phyloP scores from a whole-genome alignment of 2,888 invertebrate species.

The Dascillus cervinus region DNA sequence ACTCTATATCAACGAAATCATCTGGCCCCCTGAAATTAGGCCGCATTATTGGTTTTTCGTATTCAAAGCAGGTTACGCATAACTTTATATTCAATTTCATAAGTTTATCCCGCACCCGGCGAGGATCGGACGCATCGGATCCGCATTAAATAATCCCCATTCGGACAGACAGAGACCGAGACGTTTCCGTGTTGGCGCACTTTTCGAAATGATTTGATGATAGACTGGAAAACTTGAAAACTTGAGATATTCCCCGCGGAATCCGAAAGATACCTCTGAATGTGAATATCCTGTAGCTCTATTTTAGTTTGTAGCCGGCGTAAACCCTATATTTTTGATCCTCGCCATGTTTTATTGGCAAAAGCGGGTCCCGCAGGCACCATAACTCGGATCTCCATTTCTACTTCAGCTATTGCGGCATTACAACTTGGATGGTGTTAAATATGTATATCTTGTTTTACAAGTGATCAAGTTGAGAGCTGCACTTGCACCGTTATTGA shows the following conservation, averaged over 20 bases:
- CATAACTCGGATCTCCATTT: conserved; percentile 26
- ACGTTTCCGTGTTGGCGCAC: background rate
- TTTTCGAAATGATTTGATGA: background rate
- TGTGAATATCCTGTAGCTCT: conserved; percentile 31
- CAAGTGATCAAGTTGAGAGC: background rate
- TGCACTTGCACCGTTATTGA: background rate
- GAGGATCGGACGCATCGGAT: background rate
- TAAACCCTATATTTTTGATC: conserved; percentile 35
- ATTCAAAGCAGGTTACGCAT: conserved; percentile 35
- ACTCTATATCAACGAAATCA: conserved; percentile 14
- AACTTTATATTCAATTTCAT: conserved; percentile 36
- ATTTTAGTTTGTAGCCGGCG: conserved; percentile 36
- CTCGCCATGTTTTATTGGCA: conserved; percentile 37
- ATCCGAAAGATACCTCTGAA: conserved; percentile 31
- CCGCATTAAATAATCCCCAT: background rate
- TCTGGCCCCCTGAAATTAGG: conserved; percentile 25
- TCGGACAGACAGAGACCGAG: background rate
- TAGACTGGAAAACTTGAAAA: conserved; percentile 22
- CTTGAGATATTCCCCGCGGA: conserved; percentile 29
- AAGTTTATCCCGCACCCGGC: conserved; percentile 22
- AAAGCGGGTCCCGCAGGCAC: conserved; percentile 32
- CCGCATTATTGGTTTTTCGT: conserved; percentile 30
- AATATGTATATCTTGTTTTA: background rate
- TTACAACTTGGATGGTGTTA: background rate
- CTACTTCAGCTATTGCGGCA: background rate